Evolutionary conservation across 2,113 vertebrate species (phyloP).

Genomic region (Myrmecobius fasciatus): DNA sequence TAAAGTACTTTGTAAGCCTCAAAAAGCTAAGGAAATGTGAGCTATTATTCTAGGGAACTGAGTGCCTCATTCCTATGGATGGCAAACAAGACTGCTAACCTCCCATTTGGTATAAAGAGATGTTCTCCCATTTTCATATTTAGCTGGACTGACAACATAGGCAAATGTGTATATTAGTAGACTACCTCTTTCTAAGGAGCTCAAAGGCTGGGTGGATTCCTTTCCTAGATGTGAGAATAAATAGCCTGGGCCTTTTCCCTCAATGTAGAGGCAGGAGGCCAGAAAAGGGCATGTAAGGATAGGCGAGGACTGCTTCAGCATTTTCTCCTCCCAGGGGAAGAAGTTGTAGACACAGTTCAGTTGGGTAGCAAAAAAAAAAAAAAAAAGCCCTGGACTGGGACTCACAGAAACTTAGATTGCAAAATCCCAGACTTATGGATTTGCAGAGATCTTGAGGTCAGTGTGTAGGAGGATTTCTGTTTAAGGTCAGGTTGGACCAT

Average conservation of each 20-base stretch:
- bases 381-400: neutral
- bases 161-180: neutral
- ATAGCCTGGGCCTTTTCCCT: neutral
- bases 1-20: neutral
- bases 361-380: too few species aligned
- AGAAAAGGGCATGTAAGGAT: neutral
- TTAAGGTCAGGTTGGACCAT: too few species aligned
- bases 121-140: neutral
- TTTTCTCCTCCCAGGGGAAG: neutral
- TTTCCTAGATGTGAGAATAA: neutral
- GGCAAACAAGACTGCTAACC: neutral
- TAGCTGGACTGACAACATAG: neutral
- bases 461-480: too few species aligned
- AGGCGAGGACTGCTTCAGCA: neutral
- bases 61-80: neutral
- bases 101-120: neutral
- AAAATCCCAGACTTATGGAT: neutral
- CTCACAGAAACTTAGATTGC: neutral
- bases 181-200: neutral
- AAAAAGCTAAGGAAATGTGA: neutral
- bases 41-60: neutral
- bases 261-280: neutral
- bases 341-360: neutral
- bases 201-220: neutral
- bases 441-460: neutral